Evolutionary conservation across 2,113 vertebrate genomes (phyloP).

Genomic region (Hoplias malabaricus): DNA sequence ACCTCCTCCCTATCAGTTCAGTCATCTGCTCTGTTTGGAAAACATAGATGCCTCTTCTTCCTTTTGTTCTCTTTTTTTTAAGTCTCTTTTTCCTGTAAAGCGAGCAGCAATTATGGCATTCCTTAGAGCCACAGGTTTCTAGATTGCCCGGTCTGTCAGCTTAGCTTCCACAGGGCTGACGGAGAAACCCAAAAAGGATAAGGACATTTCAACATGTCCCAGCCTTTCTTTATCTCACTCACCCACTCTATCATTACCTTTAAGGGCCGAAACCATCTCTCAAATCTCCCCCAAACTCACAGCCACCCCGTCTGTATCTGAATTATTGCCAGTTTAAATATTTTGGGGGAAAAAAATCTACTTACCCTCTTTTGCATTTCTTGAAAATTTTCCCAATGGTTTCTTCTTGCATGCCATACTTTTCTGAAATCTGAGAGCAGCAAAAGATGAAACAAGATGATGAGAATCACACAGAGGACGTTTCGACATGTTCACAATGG

Average conservation of each 20-base stretch:
- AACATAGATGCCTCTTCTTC: conserved; percentile 49
- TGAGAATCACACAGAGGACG: background rate
- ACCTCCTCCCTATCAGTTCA: conserved; percentile 10
- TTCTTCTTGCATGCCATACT: conserved; percentile 91
- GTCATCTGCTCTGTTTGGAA: conserved; percentile 28
- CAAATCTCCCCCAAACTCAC: background rate
- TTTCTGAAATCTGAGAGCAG: conserved; percentile 92
- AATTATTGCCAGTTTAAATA: background rate
- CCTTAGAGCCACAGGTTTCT: conserved; percentile 48
- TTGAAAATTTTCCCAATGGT: conserved; percentile 97
- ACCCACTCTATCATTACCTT: conserved; percentile 3
- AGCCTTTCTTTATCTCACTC: background rate
- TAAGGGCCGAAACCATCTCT: background rate
- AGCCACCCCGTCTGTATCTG: background rate
- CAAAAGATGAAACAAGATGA: conserved; percentile 32
- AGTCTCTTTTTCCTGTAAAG: conserved; percentile 52
- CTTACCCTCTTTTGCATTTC: conserved; percentile 98
- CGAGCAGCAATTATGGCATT: conserved; percentile 66
- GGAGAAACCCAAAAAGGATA: conserved; percentile 30
- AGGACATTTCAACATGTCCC: conserved; percentile 16
- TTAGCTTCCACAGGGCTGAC: conserved; percentile 55
- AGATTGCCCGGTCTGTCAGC: conserved; percentile 64
- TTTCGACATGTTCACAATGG: background rate
- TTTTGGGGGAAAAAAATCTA: background rate
- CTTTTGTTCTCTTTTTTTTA: conserved; percentile 30